phyloP scores from a whole-genome alignment of 1,140 invertebrate genomes.

The Drosophila malerkotliana region DNA sequence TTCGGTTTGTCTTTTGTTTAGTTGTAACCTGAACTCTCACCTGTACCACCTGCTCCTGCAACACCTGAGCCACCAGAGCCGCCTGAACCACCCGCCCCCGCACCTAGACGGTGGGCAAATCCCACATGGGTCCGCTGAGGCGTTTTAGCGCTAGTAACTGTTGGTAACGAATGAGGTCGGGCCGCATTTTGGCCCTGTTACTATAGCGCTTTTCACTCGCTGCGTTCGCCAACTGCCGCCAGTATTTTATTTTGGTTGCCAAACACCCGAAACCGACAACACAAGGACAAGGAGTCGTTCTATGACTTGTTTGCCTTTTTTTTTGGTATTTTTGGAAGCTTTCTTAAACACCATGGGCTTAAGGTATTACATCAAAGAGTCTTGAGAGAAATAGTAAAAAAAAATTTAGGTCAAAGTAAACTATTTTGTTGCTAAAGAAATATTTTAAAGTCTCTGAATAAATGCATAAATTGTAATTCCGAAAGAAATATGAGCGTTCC shows the following conservation, averaged over 20 bases:
- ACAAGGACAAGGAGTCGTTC: slow-evolving; percentile 62
- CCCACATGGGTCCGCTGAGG: slow-evolving; percentile 49
- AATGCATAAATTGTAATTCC: no score
- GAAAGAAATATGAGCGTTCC: background rate
- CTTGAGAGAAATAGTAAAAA: background rate
- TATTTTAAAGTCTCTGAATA: background rate
- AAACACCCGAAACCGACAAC: slow-evolving; percentile 70
- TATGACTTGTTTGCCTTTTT: slow-evolving; percentile 2
- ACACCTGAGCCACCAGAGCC: slow-evolving; percentile 8
- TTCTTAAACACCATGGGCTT: slow-evolving; percentile 31
- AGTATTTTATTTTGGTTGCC: slow-evolving; percentile 70
- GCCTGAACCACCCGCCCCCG: slow-evolving; percentile 2
- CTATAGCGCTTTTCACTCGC: slow-evolving; percentile 52
- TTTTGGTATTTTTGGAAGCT: background rate
- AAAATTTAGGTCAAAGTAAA: no score
- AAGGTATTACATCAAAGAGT: background rate
- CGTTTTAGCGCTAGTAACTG: slow-evolving; percentile 77
- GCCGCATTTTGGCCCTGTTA: slow-evolving; percentile 33
- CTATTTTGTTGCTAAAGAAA: no score
- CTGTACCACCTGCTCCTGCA: background rate
- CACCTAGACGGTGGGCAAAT: slow-evolving; percentile 19
- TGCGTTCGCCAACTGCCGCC: slow-evolving; percentile 38
- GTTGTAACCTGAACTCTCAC: slow-evolving; percentile 5
- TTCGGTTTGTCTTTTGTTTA: background rate
- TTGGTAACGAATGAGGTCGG: slow-evolving; percentile 79